Percentiles rank a stretch among this genome's conserved stretches.
These are phyloP conservation scores for Bellardia pandia DNA, from an alignment of 2,888 invertebrate genomes.

Conservation along the genomic window DNA sequence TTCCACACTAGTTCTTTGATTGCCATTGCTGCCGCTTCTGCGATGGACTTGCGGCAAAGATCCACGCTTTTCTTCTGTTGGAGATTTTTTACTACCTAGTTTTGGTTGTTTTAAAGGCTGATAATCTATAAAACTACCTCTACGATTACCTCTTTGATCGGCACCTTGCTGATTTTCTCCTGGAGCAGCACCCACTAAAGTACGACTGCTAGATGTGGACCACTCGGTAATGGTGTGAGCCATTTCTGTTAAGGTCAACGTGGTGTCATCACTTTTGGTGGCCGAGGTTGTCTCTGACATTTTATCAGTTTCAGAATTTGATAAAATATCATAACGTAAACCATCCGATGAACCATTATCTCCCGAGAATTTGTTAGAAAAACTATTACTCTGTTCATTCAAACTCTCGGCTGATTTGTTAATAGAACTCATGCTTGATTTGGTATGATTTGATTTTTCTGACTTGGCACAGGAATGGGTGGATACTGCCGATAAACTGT, in stretches of 20 bases:
- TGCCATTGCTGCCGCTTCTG: slow-evolving; percentile 79
- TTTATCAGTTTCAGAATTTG: slow-evolving; percentile 87
- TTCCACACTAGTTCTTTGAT: slow-evolving; percentile 76
- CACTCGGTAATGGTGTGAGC: slow-evolving; percentile 93
- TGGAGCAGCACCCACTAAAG: slow-evolving; percentile 87
- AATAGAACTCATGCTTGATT: slow-evolving; percentile 86
- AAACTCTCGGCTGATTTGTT: slow-evolving; percentile 86
- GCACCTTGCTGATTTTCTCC: slow-evolving; percentile 81
- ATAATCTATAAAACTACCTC: slow-evolving; percentile 80
- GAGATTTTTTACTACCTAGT: slow-evolving; percentile 78
- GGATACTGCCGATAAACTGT: slow-evolving; percentile 86
- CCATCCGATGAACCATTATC: slow-evolving; percentile 84
- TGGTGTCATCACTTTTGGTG: slow-evolving; percentile 92
- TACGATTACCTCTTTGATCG: slow-evolving; percentile 74
- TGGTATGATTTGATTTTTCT: slow-evolving; percentile 87
- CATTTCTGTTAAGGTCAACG: slow-evolving; percentile 88
- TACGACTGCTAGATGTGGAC: slow-evolving; percentile 92
- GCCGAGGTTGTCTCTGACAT: slow-evolving; percentile 88
- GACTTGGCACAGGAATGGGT: slow-evolving; percentile 87
- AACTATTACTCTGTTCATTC: slow-evolving; percentile 83
- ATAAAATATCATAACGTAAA: slow-evolving; percentile 86
- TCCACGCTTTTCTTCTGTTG: slow-evolving; percentile 79
- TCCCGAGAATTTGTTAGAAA: slow-evolving; percentile 83
- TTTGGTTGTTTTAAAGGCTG: slow-evolving; percentile 82
- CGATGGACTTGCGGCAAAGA: slow-evolving; percentile 81